These are phyloP conservation scores for Ips typographus DNA, from an alignment of 1,140 invertebrate genomes.

Conservation along the genomic window DNA sequence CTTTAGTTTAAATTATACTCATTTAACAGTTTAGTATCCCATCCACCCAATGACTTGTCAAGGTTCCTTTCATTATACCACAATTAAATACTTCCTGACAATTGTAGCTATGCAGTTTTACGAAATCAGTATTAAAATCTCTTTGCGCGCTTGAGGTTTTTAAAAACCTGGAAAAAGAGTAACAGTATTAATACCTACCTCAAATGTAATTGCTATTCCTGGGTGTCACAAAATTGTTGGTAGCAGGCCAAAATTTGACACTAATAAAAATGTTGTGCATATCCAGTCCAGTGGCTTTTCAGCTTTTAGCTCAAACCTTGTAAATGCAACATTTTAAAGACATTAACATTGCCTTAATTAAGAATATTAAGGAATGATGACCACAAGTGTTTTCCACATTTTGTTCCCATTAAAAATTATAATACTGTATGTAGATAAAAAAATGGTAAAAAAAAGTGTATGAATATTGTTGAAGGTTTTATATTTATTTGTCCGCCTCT, in stretches of 20 bases:
- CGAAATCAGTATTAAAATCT: neutral
- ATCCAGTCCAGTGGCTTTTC: neutral
- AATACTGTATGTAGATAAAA: neutral
- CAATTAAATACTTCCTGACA: neutral
- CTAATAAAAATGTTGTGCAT: slow-evolving; percentile 5
- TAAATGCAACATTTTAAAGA: neutral
- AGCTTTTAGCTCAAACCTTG: neutral
- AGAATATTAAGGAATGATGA: no score
- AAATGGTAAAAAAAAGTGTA: neutral
- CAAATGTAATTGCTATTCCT: neutral
- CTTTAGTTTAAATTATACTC: neutral
- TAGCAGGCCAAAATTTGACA: slow-evolving; percentile 3
- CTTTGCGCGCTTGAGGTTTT: neutral
- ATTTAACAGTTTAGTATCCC: neutral
- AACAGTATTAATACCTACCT: neutral
- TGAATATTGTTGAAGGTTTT: no score
- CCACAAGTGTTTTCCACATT: no score
- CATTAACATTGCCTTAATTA: neutral
- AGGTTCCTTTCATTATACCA: neutral
- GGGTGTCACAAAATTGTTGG: slow-evolving; percentile 2
- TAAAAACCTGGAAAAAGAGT: neutral
- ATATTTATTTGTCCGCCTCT: no score
- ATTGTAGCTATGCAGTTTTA: neutral
- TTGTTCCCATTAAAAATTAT: neutral
- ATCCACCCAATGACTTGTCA: neutral